Conservation (phyloP, 2,888 invertebrate genomes). For the Fragum fragum region DNA sequence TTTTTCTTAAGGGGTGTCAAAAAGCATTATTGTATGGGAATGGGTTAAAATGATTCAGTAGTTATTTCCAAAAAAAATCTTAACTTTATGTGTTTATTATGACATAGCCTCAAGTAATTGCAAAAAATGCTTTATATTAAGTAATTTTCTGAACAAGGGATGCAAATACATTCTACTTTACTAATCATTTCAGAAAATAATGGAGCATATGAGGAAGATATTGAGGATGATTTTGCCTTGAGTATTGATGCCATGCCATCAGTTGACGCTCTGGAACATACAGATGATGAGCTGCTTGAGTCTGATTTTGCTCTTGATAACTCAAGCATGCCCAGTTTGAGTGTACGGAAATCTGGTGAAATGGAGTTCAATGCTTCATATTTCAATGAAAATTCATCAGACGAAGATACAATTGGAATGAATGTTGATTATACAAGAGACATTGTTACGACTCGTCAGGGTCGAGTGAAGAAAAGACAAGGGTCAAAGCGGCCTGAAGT, state of each 20-base stretch:
- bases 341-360: neutral
- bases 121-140: too few relatives aligned
- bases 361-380: slow-evolving; percentile 76
- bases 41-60: too few relatives aligned
- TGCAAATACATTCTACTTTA: too few relatives aligned
- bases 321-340: slow-evolving; percentile 20
- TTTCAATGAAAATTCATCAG: slow-evolving; percentile 75
- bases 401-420: slow-evolving; percentile 65
- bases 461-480: slow-evolving; percentile 4
- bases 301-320: slow-evolving; percentile 35
- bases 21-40: too few relatives aligned
- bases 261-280: slow-evolving; percentile 77
- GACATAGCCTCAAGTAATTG: too few relatives aligned
- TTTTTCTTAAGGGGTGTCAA: too few relatives aligned
- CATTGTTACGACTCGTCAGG: slow-evolving; percentile 3
- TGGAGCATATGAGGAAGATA: slow-evolving; percentile 41
- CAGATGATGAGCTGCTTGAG: slow-evolving; percentile 78
- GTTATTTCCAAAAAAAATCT: too few relatives aligned
- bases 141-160: too few relatives aligned
- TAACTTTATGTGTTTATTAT: too few relatives aligned
- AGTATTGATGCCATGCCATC: slow-evolving; percentile 81
- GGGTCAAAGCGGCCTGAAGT: slow-evolving; percentile 45
- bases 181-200: slow-evolving; percentile 1
- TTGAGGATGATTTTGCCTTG: slow-evolving; percentile 74
- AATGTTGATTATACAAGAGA: neutral